Evolutionary conservation across 2,797 vertebrate genomes (phyloP).

Genomic region (Echeneis naucrates): DNA sequence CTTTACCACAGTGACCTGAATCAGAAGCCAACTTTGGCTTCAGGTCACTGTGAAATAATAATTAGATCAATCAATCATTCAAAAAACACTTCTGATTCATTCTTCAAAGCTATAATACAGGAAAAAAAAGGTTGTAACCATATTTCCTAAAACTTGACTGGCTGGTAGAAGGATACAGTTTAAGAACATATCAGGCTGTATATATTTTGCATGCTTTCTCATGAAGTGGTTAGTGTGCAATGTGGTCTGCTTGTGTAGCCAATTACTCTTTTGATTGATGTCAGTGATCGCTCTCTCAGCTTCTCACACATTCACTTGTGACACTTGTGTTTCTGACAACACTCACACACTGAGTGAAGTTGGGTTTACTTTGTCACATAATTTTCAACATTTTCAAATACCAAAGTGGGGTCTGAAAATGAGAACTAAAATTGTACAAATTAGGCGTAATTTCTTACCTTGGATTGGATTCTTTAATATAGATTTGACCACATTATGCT

Average conservation of each 20-base stretch:
- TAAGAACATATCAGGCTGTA: too few relatives aligned
- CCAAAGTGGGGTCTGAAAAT: neutral
- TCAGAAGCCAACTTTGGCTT: too few relatives aligned
- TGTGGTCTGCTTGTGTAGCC: constrained; percentile 23
- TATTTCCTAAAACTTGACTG: too few relatives aligned
- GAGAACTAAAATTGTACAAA: neutral
- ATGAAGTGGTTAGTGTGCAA: constrained; percentile 7
- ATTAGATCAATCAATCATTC: too few relatives aligned
- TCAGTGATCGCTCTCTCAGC: constrained; percentile 48
- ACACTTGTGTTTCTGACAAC: constrained; percentile 65
- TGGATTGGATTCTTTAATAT: neutral
- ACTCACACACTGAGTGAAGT: neutral
- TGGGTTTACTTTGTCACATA: neutral
- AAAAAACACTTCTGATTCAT: too few relatives aligned
- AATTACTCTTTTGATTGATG: constrained; percentile 35
- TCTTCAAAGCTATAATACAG: too few relatives aligned
- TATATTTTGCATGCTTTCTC: constrained; percentile 6
- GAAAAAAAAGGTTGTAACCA: too few relatives aligned
- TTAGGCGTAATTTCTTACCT: neutral
- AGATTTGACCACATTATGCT: neutral
- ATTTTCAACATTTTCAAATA: neutral
- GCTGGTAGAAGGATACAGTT: too few relatives aligned
- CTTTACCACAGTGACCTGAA: too few relatives aligned
- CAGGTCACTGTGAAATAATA: too few relatives aligned
- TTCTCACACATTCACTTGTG: constrained; percentile 44